Evolutionary conservation across 2,888 invertebrate genomes (phyloP).

Genomic region (Disparrhopalites patrizii): DNA sequence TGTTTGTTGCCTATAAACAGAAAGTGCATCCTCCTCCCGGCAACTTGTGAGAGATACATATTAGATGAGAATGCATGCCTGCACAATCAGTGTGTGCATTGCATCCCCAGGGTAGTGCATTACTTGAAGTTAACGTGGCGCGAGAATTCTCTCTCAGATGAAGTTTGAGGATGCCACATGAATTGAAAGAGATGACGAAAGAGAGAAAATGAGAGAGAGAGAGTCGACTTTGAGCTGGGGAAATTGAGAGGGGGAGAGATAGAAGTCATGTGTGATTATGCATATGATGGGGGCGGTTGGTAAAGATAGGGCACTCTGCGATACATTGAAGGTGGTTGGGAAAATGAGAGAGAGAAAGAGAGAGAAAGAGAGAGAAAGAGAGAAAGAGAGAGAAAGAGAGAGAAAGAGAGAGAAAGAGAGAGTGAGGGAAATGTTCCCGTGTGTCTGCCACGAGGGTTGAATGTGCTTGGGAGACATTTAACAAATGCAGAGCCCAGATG

Average conservation of each 20-base stretch:
- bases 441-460: neutral
- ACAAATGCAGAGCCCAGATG: conserved; percentile 15
- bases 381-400: neutral
- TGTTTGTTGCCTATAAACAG: too few species aligned
- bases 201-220: neutral
- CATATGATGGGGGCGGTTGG: conserved; percentile 1
- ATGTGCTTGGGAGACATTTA: conserved; percentile 14
- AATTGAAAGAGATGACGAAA: neutral
- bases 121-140: too few species aligned
- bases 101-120: too few species aligned
- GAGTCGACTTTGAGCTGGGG: too few species aligned
- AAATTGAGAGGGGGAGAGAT: conserved; percentile 1
- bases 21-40: too few species aligned
- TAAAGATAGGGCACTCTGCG: conserved; percentile 1
- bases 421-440: neutral
- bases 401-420: neutral
- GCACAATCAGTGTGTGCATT: too few species aligned
- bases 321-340: too few species aligned
- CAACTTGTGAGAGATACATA: too few species aligned
- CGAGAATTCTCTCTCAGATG: too few species aligned
- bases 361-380: neutral
- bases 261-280: too few species aligned
- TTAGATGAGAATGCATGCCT: too few species aligned
- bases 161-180: too few species aligned
- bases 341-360: neutral